Percentiles rank a stretch among this genome's conserved stretches.
Conservation (phyloP, 2,888 invertebrate genomes). For the Caenorhabditis sp. region DNA sequence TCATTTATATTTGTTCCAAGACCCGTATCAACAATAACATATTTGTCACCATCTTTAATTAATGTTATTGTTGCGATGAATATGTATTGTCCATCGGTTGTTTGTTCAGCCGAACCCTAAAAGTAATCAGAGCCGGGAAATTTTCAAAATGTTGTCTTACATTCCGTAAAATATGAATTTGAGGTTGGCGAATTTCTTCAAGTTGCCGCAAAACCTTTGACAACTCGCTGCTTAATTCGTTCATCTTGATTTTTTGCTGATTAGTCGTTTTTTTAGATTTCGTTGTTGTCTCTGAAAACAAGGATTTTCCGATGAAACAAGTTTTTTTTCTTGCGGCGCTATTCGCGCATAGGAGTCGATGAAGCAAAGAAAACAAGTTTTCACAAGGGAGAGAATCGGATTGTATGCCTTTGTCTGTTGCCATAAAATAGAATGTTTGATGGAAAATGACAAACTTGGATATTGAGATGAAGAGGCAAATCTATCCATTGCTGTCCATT, state of each 20-base stretch:
- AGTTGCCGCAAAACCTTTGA: conserved; percentile 44
- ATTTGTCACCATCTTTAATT: conserved; percentile 59
- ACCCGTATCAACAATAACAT: conserved; percentile 68
- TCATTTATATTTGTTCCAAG: conserved; percentile 68
- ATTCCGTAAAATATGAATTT: conserved; percentile 32
- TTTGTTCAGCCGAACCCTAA: conserved; percentile 67
- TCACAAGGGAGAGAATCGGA: neutral
- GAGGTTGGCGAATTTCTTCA: conserved; percentile 25
- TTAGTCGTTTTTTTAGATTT: conserved; percentile 6
- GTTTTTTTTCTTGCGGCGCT: neutral
- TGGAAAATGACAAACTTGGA: neutral
- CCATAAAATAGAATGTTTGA: neutral
- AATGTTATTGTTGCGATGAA: conserved; percentile 67
- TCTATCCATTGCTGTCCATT: conserved; percentile 2
- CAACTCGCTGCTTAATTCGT: conserved; percentile 48
- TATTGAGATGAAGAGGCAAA: neutral
- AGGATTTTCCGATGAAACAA: conserved; percentile 7
- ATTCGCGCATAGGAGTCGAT: neutral
- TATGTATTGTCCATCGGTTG: conserved; percentile 56
- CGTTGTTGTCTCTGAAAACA: conserved; percentile 22
- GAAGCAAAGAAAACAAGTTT: neutral
- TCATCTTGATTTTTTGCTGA: conserved; percentile 22
- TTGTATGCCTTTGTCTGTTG: neutral
- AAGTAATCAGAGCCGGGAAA: neutral
- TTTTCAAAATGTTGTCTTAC: conserved; percentile 4